These are phyloP conservation scores for Gopherus flavomarginatus DNA, from an alignment of 2,113 vertebrate species.

Conservation along the genomic window DNA sequence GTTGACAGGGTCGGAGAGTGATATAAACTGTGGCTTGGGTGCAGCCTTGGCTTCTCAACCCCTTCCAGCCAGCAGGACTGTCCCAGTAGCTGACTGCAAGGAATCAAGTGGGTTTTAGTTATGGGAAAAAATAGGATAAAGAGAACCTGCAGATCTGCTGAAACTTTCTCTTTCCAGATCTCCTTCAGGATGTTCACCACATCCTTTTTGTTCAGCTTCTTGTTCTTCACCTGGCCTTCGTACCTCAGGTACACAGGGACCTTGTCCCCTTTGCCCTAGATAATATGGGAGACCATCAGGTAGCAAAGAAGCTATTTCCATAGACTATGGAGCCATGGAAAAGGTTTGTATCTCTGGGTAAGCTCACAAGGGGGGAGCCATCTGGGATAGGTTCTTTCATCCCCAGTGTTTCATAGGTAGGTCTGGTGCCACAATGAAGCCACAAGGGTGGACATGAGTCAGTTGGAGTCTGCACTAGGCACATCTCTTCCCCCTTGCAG, in stretches of 20 bases:
- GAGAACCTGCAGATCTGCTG: constrained; percentile 77
- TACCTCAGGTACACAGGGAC: constrained; percentile 77
- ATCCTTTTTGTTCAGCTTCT: constrained; percentile 76
- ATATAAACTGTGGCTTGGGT: neutral
- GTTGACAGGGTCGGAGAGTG: neutral
- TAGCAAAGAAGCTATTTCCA: neutral
- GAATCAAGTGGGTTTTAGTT: neutral
- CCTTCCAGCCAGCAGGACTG: neutral
- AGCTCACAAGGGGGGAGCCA: neutral
- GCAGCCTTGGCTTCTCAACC: neutral
- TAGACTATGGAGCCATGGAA: neutral
- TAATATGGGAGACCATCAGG: neutral
- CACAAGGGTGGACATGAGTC: neutral
- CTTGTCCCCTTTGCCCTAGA: constrained; percentile 64
- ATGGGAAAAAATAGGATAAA: neutral
- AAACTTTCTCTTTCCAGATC: constrained; percentile 79
- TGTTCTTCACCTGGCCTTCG: constrained; percentile 79
- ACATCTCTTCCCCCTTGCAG: neutral
- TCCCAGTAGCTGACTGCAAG: neutral
- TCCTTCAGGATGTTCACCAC: constrained; percentile 76
- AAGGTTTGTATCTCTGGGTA: neutral
- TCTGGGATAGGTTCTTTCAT: neutral
- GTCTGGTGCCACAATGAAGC: neutral
- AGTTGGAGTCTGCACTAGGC: no score
- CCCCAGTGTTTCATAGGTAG: neutral